Evolutionary conservation across 2,113 vertebrate genomes (phyloP).

Genomic region (Cynopterus brachyotis): DNA sequence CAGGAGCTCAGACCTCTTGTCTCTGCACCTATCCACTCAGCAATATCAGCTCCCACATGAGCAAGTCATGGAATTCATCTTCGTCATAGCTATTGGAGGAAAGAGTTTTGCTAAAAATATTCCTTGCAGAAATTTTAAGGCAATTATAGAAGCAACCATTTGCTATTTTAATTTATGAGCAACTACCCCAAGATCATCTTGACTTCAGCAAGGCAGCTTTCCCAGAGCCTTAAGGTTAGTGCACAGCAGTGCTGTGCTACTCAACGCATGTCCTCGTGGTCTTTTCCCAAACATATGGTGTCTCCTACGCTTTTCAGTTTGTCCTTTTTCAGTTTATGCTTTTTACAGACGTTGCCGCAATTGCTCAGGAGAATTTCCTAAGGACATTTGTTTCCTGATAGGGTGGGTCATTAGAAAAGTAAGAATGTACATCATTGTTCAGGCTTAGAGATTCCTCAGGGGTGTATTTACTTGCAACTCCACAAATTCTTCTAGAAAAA

Average conservation of each 20-base stretch:
- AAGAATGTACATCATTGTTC: not conserved
- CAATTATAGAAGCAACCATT: not conserved
- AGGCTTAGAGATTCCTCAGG: not conserved
- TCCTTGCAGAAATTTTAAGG: not conserved
- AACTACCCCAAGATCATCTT: not conserved
- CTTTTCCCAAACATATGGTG: not conserved
- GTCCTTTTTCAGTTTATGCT: not conserved
- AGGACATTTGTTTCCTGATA: slow-evolving; percentile 15
- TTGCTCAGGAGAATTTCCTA: slow-evolving; percentile 53
- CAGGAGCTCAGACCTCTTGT: not conserved
- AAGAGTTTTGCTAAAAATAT: not conserved
- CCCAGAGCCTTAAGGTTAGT: not conserved
- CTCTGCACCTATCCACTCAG: not conserved
- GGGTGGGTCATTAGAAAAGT: slow-evolving; percentile 73
- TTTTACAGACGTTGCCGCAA: slow-evolving; percentile 62
- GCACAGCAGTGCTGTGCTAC: not conserved
- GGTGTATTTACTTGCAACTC: not conserved
- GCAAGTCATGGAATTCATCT: not conserved
- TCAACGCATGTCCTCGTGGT: not conserved
- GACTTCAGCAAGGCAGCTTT: not conserved
- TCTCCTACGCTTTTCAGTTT: not conserved
- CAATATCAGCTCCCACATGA: not conserved
- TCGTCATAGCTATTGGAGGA: not conserved
- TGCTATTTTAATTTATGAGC: not conserved
- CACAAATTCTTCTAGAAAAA: not conserved